Evolutionary conservation across 2,113 vertebrate genomes (phyloP).

Genomic region (Odontophorus gujanensis): DNA sequence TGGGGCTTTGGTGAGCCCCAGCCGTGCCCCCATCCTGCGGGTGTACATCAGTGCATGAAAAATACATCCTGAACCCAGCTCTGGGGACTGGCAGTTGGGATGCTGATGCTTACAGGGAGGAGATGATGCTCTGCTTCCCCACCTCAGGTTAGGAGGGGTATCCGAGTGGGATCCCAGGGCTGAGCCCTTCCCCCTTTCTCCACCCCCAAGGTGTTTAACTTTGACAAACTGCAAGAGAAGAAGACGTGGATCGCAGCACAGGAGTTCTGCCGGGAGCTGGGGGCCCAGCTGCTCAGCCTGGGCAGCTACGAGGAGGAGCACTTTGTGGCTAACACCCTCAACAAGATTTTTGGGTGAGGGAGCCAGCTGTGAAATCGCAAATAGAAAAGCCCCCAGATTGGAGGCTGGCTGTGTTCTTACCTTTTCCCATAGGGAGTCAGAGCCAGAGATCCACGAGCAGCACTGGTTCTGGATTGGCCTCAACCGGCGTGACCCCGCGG

Average conservation of each 20-base stretch:
- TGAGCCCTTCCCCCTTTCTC: neutral
- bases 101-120: rapidly evolving
- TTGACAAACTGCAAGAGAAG: slow-evolving; percentile 85
- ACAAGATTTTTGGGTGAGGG: slow-evolving; percentile 91
- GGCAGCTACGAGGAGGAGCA: slow-evolving; percentile 88
- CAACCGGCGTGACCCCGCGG: slow-evolving; percentile 87
- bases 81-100: neutral
- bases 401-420: neutral
- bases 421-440: slow-evolving; percentile 72
- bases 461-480: slow-evolving; percentile 98
- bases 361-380: neutral
- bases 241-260: slow-evolving; percentile 90
- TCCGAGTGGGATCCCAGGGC: neutral
- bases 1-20: neutral
- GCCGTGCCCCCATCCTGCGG: neutral
- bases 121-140: neutral
- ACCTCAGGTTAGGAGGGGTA: neutral
- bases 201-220: slow-evolving; percentile 88
- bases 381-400: neutral
- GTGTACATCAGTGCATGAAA: neutral
- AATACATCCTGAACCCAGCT: rapidly evolving
- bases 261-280: slow-evolving; percentile 85
- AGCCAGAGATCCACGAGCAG: slow-evolving; percentile 91
- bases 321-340: slow-evolving; percentile 86
- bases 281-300: slow-evolving; percentile 92